Conservation (phyloP, 2,888 invertebrate species). For the Polymixis flavicincta region DNA sequence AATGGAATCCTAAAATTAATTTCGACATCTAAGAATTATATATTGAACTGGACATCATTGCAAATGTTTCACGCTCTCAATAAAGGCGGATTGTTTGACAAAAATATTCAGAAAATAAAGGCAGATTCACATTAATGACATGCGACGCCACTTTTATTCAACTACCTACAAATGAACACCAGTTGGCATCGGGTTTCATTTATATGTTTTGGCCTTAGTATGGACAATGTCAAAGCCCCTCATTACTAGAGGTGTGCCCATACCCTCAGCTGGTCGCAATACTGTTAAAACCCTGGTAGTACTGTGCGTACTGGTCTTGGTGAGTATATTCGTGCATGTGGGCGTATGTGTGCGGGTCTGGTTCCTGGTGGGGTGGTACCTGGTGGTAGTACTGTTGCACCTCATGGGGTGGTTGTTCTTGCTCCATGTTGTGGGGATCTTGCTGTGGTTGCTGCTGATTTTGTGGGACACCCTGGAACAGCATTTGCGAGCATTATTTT, state of each 20-base stretch:
- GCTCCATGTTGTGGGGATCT: conserved; percentile 69
- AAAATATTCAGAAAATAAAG: conserved; percentile 36
- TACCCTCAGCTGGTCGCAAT: conserved; percentile 80
- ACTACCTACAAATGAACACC: not conserved
- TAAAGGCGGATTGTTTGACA: conserved; percentile 49
- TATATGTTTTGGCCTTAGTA: conserved; percentile 1
- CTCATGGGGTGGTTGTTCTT: conserved; percentile 66
- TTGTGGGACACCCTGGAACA: conserved; percentile 44
- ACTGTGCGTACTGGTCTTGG: conserved; percentile 73
- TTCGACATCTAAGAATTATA: conserved; percentile 51
- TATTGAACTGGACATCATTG: conserved; percentile 28
- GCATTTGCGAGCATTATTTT: not conserved
- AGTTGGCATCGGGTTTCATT: not conserved
- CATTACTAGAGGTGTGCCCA: conserved; percentile 49
- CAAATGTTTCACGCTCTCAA: conserved; percentile 34
- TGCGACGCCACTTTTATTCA: conserved; percentile 9
- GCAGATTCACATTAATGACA: conserved; percentile 12
- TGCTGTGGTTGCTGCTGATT: conserved; percentile 68
- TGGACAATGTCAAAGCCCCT: conserved; percentile 44
- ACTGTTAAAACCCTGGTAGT: conserved; percentile 75
- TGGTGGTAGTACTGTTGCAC: conserved; percentile 78
- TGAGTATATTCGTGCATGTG: conserved; percentile 51
- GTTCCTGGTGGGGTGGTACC: conserved; percentile 46
- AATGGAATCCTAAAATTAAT: not conserved
- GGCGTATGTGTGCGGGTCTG: conserved; percentile 41